phyloP scores from a whole-genome alignment of 2,888 invertebrate genomes.

The Diloba caeruleocephala region DNA sequence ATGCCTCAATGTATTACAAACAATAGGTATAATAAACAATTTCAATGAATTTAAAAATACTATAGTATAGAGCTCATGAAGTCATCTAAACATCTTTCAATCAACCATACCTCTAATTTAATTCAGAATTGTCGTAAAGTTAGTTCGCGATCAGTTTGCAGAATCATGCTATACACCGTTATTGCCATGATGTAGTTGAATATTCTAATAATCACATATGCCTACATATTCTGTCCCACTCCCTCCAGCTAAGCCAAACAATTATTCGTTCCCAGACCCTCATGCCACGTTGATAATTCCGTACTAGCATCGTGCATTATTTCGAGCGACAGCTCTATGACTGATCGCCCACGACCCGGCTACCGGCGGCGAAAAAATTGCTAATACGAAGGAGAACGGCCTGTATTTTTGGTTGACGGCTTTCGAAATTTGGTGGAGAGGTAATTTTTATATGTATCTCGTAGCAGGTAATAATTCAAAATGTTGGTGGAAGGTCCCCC shows the following conservation, averaged over 20 bases:
- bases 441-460: constrained; percentile 3
- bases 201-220: constrained; percentile 9
- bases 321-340: constrained; percentile 71
- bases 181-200: background rate
- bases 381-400: constrained; percentile 20
- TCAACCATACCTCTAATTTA: too few species aligned
- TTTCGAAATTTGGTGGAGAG: constrained; percentile 14
- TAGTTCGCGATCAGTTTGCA: too few species aligned
- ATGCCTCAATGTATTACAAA: too few species aligned
- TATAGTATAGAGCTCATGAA: too few species aligned
- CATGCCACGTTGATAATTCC: constrained; percentile 71
- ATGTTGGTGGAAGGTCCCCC: background rate
- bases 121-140: too few species aligned
- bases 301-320: constrained; percentile 75
- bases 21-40: too few species aligned
- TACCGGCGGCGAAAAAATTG: constrained; percentile 49
- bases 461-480: background rate
- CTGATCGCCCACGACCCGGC: constrained; percentile 65
- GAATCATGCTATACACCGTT: too few species aligned
- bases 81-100: too few species aligned
- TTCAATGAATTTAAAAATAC: too few species aligned
- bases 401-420: constrained; percentile 23
- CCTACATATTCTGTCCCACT: constrained; percentile 26
- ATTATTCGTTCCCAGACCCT: constrained; percentile 51
- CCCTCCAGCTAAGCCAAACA: constrained; percentile 46